A percentile compares a stretch with the other conserved stretches of the same genome.
Conservation (phyloP, 1,140 invertebrate species). For the Polypedilum vanderplanki region DNA sequence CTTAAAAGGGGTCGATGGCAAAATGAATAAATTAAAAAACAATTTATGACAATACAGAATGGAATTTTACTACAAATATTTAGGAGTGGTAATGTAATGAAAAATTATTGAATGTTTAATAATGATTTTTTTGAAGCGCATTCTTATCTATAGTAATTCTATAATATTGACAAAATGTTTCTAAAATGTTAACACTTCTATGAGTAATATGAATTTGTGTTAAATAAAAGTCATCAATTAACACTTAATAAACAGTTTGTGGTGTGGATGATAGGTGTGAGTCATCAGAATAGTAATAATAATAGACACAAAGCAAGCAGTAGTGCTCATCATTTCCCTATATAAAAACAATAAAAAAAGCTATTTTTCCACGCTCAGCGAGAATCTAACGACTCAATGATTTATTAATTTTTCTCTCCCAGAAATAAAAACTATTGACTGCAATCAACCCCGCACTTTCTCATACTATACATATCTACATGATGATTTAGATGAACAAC, state of each 20-base stretch:
- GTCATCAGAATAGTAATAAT: not conserved
- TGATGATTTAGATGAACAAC: not conserved
- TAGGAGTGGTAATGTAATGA: not conserved
- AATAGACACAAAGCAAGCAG: not conserved
- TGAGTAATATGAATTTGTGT: not conserved
- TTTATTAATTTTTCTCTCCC: constrained; percentile 9
- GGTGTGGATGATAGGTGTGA: not conserved
- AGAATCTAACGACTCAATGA: not conserved
- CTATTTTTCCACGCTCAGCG: constrained; percentile 4
- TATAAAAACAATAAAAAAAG: not conserved
- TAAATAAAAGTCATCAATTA: constrained; percentile 15
- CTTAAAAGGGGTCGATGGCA: not conserved
- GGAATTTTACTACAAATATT: not conserved
- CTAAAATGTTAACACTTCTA: not conserved
- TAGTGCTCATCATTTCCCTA: not conserved
- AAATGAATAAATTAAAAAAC: constrained; percentile 30
- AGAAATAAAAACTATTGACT: not conserved
- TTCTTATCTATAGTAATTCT: too few relatives aligned
- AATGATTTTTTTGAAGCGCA: too few relatives aligned
- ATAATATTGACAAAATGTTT: not conserved
- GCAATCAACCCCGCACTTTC: not conserved
- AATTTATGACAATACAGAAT: not conserved
- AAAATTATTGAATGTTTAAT: not conserved
- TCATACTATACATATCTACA: not conserved
- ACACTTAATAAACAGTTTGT: not conserved